Conservation (phyloP, 2,113 vertebrate species). For the Pachycephala philippinensis region DNA sequence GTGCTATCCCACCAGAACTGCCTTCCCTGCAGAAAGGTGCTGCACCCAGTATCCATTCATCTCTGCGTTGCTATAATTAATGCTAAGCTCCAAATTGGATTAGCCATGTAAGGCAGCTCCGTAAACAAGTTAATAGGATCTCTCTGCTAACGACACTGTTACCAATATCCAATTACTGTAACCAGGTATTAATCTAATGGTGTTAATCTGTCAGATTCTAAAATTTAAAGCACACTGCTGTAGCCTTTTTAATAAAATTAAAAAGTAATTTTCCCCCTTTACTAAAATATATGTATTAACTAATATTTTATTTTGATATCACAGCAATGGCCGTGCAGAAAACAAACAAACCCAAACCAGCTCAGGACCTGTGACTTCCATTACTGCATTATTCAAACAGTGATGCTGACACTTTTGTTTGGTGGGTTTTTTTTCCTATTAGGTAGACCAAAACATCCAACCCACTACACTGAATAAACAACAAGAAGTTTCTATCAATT, state of each 20-base stretch:
- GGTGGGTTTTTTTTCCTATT: neutral
- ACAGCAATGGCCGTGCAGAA: neutral
- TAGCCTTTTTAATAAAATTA: constrained; percentile 39
- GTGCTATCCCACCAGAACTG: neutral
- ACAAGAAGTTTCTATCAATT: neutral
- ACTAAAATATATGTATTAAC: neutral
- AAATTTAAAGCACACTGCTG: constrained; percentile 15
- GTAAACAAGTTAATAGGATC: constrained; percentile 64
- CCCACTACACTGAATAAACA: neutral
- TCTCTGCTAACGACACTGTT: constrained; percentile 37
- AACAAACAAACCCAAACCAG: neutral
- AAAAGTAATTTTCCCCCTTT: neutral
- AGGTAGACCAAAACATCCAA: neutral
- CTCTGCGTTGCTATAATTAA: constrained; percentile 9
- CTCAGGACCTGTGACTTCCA: neutral
- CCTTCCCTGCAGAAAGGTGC: constrained; percentile 15
- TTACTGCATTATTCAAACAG: neutral
- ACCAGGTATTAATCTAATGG: constrained; percentile 67
- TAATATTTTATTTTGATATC: constrained; percentile 16
- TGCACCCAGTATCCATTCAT: constrained; percentile 36
- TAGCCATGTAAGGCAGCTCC: constrained; percentile 54
- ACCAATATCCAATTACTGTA: constrained; percentile 66
- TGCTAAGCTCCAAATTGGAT: constrained; percentile 64
- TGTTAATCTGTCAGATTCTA: constrained; percentile 48
- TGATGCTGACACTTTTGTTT: neutral